Base-by-base conservation (phyloP, 2,797 vertebrate species). In the Loriculus beryllinus region DNA sequence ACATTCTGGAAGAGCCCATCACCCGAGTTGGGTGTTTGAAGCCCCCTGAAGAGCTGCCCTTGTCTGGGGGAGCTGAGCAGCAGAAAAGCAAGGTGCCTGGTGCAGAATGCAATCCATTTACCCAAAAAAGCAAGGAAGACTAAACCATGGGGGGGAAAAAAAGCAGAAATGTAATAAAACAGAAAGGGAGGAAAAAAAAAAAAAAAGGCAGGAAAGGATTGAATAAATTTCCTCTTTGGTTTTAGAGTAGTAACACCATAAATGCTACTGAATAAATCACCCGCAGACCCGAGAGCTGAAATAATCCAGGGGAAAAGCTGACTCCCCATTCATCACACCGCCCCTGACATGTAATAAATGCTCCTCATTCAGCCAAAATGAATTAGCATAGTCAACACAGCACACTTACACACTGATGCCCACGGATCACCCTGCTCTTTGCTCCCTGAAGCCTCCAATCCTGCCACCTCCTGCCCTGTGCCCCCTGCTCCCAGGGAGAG, bases 211-310 rank as follows among this genome's bases (percentile, higher is more conserved):
- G 69, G 59, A 54, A 92, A 85, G 68, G 82, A 51, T 71, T 93
- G 86, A 96, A 95, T 91, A 94, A 90, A 95, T 90, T 90, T 95
- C 80, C 80, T 93, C 62, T 95, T 81, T 81, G 81, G 69, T 93
- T 95, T 96, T 86, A 76, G 74, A 75, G 76, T 82, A 64, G 76
- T 89, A 92, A 86, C 88, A 79, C 83, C 51, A 54, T 67, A 94
- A 93, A 94, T 9, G 74, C 78, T 90, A 85, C 71, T 79, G 71
- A 83, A 90, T 95, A 95, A 94, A 96, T 94, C 88, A 94, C 39
- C 35, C 56, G 31, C 29, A 77, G 91, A 78, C 68, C 80, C 72
- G 81, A 84, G 82, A 90, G 87, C 90, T 90, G 83, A 82, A 94
- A 88, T 91, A 91, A 94, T 51, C 70, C 77, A 48, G 94, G 59